Evolutionary conservation across 2,888 invertebrate species (phyloP), one percentile per base, ranked within the genome.

Genomic region (Malthinus flaveolus): DNA sequence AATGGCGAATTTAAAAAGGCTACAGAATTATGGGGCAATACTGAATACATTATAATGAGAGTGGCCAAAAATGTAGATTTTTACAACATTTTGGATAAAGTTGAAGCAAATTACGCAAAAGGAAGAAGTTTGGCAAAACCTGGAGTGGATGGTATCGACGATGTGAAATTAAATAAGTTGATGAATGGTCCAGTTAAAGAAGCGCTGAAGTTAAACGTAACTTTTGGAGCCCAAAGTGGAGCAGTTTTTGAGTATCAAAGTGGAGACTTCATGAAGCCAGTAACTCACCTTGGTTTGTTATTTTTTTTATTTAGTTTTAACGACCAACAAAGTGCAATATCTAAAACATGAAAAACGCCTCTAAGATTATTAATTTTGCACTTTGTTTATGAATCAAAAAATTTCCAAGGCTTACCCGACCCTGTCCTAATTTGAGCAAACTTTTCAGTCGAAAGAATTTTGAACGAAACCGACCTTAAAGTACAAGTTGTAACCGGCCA

Each of bases 241-340:
- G 45, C 59, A 0, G 90, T 91, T 0, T 92, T 91, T 70, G 66
- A 73, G 32, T 74, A 78, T 15, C 80, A 89, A 36, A 69, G 74
- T 7, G 84, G 68, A n/a, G 93, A 93, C 72, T 91, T 92, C 71
- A 92, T 93, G 92, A 90, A 87, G 71, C 90, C 92, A 0, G 90
- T 87, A 32, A 84, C 85, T 3, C 78, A 85, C 50, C 79, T 83
- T 42, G 49, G 53, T 56, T 32, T 31, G 34, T 32, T n/a, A n/a
- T n/a, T n/a, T n/a, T n/a, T n/a, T n/a, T n/a, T n/a, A n/a, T n/a
- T n/a, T n/a, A n/a, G n/a, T n/a, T n/a, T n/a, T n/a, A n/a, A n/a
- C n/a, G n/a, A n/a, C n/a, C n/a, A n/a, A n/a, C n/a, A n/a, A n/a
- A n/a, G n/a, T n/a, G n/a, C n/a, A n/a, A n/a, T n/a, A n/a, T n/a